Evolutionary conservation across 64 coral and sea anemone genomes (phyloP), one percentile per base, ranked within the genome.

Genomic region (Montipora foliosa): DNA sequence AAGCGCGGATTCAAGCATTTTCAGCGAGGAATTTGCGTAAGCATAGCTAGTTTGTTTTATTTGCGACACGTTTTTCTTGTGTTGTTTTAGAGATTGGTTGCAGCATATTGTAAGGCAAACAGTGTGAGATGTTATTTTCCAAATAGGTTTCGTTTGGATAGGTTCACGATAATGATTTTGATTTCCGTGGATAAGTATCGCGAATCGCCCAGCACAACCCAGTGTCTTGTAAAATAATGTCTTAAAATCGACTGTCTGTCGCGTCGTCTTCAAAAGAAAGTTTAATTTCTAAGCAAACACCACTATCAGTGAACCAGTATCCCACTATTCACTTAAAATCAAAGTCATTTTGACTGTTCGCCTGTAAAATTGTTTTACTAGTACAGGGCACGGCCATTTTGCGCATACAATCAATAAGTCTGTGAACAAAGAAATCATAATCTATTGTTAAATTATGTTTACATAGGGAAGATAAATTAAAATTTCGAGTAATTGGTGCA

Each of bases 21-120:
- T 22, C 67, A 47, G 46, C 82, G 17, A 86, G 11, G 45, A 51
- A 49, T 86, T 86, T 70, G 47, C 45, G 47, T 86, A 86, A 86
- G 82, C 10, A 24, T 8, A 64, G 5, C 22, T 11, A 10, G 2
- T 2, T 25, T 61, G 3, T 67, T 47, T 67, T 47, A 17, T 47
- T 83, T 64, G 9, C 13, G 61, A 64, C 61, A 64, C 13, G 61
- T 15, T 64, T 5, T 64, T 16, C 11, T 5, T 50, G 15, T 19
- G 10, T n/a, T 49, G 15, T 19, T 24, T n/a, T 49, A 57, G 21
- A 21, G 14, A 64, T 14, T 11, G 61, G 11, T 16, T 16, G 9
- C 61, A 64, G 61, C 13, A 64, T 64, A 64, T 64, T 64, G 9
- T 64, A 64, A 64, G 9, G 61, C 61, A 64, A 64, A 64, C 14